Conservation (phyloP, 1,140 invertebrate genomes). For the Nephotettix cincticeps region DNA sequence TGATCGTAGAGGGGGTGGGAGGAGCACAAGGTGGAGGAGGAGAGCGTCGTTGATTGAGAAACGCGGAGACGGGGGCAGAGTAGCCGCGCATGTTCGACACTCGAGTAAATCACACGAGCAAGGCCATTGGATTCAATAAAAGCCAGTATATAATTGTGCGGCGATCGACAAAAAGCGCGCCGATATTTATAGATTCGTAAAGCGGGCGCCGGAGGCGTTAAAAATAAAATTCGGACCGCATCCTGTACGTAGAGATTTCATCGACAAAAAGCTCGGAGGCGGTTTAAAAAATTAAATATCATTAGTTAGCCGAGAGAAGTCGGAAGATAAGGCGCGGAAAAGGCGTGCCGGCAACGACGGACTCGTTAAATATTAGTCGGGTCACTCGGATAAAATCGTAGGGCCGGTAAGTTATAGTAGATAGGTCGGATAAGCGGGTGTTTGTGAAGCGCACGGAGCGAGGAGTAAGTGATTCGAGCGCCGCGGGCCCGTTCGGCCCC, state of each 20-base stretch:
- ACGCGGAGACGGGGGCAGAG: too few species aligned
- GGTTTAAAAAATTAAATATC: slow-evolving; percentile 21
- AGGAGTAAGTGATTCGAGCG: slow-evolving; percentile 24
- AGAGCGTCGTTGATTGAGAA: too few species aligned
- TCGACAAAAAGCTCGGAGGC: slow-evolving; percentile 15
- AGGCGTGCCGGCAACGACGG: slow-evolving; percentile 6
- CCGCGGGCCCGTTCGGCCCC: slow-evolving; percentile 1
- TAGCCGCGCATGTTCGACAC: too few species aligned
- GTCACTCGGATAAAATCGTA: slow-evolving; percentile 17
- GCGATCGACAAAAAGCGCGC: neutral
- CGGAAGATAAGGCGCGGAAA: slow-evolving; percentile 16
- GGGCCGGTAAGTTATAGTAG: slow-evolving; percentile 10
- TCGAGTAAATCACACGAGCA: too few species aligned
- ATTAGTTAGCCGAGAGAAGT: slow-evolving; percentile 13
- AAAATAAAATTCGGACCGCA: slow-evolving; percentile 1
- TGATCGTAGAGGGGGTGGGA: too few species aligned
- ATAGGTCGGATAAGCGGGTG: slow-evolving; percentile 1
- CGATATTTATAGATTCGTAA: slow-evolving; percentile 20
- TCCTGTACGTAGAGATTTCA: slow-evolving; percentile 9
- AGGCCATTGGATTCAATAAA: slow-evolving; percentile 21
- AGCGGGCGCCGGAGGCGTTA: neutral
- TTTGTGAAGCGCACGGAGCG: slow-evolving; percentile 9
- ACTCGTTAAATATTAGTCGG: slow-evolving; percentile 14
- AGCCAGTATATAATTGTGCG: neutral
- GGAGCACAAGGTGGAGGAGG: too few species aligned